A percentile compares a stretch with the other conserved stretches of the same genome.
Evolutionary conservation across 2,113 vertebrate species (phyloP).

Genomic region (Cinclus mexicanus): DNA sequence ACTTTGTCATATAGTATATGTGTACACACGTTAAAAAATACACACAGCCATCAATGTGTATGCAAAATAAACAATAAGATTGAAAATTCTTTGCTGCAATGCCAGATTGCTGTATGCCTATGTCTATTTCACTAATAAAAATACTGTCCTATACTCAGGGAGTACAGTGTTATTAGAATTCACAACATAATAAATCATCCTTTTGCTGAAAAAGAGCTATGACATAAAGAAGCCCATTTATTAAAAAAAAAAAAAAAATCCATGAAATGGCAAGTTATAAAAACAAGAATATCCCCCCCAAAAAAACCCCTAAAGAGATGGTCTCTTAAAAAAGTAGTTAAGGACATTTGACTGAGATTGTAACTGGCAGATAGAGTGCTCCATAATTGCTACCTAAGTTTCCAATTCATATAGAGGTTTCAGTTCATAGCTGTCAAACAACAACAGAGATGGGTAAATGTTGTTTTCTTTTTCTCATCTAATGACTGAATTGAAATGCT

Average conservation of each 20-base stretch:
- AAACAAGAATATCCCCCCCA: not conserved
- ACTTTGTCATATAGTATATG: accelerated
- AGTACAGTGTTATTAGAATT: not conserved
- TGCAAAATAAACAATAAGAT: not conserved
- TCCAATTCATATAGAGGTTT: not conserved
- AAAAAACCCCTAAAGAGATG: not conserved
- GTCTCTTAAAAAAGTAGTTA: not conserved
- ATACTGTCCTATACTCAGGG: not conserved
- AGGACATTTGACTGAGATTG: not conserved
- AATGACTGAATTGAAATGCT: not conserved
- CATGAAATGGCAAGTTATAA: not conserved
- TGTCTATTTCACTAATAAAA: not conserved
- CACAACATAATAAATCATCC: not conserved
- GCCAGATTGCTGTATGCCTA: not conserved
- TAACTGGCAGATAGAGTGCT: not conserved
- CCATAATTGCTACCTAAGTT: not conserved
- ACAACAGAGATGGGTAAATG: not conserved
- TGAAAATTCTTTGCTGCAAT: not conserved
- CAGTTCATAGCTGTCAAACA: not conserved
- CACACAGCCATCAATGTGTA: not conserved
- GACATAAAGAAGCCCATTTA: not conserved
- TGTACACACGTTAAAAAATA: not conserved
- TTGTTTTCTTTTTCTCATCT: not conserved
- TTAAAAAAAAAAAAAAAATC: not conserved
- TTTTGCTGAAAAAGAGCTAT: not conserved